Evolutionary conservation across 2,113 vertebrate genomes (phyloP).

Genomic region (Kryptolebias marmoratus): DNA sequence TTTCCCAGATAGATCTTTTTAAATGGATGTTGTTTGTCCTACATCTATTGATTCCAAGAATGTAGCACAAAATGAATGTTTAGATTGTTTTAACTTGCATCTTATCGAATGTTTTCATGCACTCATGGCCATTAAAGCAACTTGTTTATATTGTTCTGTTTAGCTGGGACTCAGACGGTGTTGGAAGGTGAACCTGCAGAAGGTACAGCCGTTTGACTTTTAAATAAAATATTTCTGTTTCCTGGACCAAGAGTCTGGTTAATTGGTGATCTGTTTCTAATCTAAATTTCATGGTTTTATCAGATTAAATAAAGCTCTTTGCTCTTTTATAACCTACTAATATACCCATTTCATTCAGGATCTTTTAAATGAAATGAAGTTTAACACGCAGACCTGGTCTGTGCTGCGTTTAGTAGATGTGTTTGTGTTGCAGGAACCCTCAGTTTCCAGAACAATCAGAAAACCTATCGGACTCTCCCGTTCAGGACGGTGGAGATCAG

Average conservation of each 20-base stretch:
- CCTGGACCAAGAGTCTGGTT: no score
- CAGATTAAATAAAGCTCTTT: no score
- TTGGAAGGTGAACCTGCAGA: constrained; percentile 64
- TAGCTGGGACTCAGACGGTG: constrained; percentile 65
- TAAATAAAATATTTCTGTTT: background rate
- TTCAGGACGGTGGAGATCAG: constrained; percentile 80
- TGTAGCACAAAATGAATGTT: no score
- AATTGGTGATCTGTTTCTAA: no score
- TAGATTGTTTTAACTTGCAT: no score
- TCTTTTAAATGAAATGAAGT: no score
- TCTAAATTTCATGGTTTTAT: no score
- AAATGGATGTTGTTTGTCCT: no score
- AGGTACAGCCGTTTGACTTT: constrained; percentile 48
- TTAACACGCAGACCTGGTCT: background rate
- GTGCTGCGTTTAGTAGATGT: background rate
- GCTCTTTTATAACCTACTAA: no score
- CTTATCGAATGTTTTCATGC: background rate
- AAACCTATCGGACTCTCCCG: constrained; percentile 65
- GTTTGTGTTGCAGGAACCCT: constrained; percentile 43
- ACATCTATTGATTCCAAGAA: no score
- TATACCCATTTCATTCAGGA: no score
- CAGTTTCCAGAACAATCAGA: constrained; percentile 47
- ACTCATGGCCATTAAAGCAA: background rate
- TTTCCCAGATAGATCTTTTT: no score
- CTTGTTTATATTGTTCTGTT: constrained; percentile 10